phyloP scores from a whole-genome alignment of 2,888 invertebrate genomes.

The Lithosia quadra region DNA sequence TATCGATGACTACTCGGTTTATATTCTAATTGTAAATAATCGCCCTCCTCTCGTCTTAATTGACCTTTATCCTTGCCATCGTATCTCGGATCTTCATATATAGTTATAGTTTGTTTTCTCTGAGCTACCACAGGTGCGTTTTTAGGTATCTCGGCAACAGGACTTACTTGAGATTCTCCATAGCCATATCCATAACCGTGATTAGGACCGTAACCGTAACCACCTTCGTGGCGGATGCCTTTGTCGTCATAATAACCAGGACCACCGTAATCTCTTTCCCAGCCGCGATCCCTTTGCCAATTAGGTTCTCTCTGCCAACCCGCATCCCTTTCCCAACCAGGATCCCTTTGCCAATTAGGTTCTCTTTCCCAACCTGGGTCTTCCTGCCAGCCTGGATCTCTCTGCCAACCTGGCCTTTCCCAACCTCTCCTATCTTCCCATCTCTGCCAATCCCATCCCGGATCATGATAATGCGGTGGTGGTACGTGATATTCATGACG shows the following conservation, averaged over 20 bases:
- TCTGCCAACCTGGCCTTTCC: slow-evolving; percentile 64
- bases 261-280: slow-evolving; percentile 74
- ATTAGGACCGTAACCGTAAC: slow-evolving; percentile 75
- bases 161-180: slow-evolving; percentile 73
- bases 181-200: slow-evolving; percentile 79
- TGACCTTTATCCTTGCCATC: slow-evolving; percentile 75
- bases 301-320: slow-evolving; percentile 59
- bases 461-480: slow-evolving; percentile 54
- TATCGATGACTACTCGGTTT: slow-evolving; percentile 81
- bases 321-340: slow-evolving; percentile 51
- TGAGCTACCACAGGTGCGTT: slow-evolving; percentile 78
- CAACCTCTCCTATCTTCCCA: slow-evolving; percentile 69
- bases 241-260: slow-evolving; percentile 79
- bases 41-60: slow-evolving; percentile 75
- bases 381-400: slow-evolving; percentile 54
- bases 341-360: slow-evolving; percentile 58
- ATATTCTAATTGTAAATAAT: slow-evolving; percentile 77
- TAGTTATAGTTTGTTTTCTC: slow-evolving; percentile 83
- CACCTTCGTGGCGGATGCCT: slow-evolving; percentile 77
- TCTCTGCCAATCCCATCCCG: slow-evolving; percentile 73
- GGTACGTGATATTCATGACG: slow-evolving; percentile 69
- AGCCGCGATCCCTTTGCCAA: slow-evolving; percentile 62
- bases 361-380: slow-evolving; percentile 60
- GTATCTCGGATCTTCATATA: slow-evolving; percentile 84
- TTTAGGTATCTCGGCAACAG: slow-evolving; percentile 72